phyloP scores from a whole-genome alignment of 2,797 vertebrate genomes.

The Sphaeramia orbicularis region DNA sequence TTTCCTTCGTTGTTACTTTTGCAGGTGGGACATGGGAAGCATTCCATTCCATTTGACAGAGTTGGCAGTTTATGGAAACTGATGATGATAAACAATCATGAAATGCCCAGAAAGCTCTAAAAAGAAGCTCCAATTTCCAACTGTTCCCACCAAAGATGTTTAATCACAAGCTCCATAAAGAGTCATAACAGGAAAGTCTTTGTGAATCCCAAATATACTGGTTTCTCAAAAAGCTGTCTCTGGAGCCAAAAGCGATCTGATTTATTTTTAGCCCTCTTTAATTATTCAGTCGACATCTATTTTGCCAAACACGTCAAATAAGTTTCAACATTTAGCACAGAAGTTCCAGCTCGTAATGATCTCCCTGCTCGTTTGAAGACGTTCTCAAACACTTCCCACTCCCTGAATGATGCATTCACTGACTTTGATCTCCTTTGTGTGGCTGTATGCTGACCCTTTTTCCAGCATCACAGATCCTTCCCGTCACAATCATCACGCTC shows the following conservation, averaged over 20 bases:
- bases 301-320: conserved; percentile 24
- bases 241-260: conserved; percentile 22
- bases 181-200: conserved; percentile 6
- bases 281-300: conserved; percentile 52
- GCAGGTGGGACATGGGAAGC: conserved; percentile 4
- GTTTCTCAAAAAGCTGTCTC: neutral
- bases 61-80: neutral
- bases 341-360: conserved; percentile 49
- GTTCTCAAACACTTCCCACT: conserved; percentile 20
- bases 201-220: neutral
- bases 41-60: neutral
- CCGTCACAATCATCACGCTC: conserved; percentile 5
- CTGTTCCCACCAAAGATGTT: conserved; percentile 9
- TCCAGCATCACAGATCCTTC: conserved; percentile 25
- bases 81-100: neutral
- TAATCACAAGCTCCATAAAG: neutral
- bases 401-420: conserved; percentile 45
- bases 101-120: neutral
- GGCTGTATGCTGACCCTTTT: conserved; percentile 28
- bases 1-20: conserved; percentile 4
- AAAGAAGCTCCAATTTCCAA: neutral
- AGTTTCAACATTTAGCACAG: conserved; percentile 47
- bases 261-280: conserved; percentile 46
- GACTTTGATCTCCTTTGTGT: conserved; percentile 63
- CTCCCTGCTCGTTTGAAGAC: conserved; percentile 57